Percentiles rank a stretch among this genome's conserved stretches.
These are phyloP conservation scores for Rhombomys opimus DNA, from an alignment of 2,113 vertebrate species.

Conservation along the genomic window DNA sequence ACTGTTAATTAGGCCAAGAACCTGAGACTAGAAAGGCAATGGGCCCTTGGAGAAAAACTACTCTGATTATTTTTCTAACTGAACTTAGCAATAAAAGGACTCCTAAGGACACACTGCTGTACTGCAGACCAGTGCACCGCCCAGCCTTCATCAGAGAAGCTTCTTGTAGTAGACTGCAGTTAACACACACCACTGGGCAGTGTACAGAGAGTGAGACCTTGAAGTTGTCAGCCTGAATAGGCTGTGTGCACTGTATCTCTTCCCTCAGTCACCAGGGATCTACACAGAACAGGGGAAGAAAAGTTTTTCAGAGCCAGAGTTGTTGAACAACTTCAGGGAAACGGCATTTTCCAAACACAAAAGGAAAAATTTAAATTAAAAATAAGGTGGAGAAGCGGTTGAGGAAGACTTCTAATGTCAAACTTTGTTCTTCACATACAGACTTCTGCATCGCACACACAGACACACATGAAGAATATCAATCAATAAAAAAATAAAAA, in stretches of 20 bases:
- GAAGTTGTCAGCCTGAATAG: neutral
- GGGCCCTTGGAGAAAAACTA: neutral
- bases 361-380: neutral
- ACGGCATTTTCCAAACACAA: neutral
- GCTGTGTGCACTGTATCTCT: too few species aligned
- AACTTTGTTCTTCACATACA: neutral
- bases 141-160: neutral
- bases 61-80: neutral
- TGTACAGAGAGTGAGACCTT: neutral
- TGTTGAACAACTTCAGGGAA: too few species aligned
- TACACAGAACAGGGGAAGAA: neutral
- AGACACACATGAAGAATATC: neutral
- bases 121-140: neutral
- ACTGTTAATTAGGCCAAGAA: neutral
- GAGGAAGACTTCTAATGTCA: neutral
- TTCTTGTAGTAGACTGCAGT: too few species aligned
- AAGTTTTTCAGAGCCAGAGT: neutral
- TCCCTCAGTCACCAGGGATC: neutral
- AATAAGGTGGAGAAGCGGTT: neutral
- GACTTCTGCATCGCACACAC: too few species aligned
- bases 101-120: neutral
- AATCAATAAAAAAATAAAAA: slow-evolving; percentile 6
- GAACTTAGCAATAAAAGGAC: neutral
- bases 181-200: neutral
- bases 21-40: neutral